These are phyloP conservation scores for Xenotilapia caudafasciata DNA, from an alignment of 2,113 vertebrate genomes.

Conservation along the genomic window DNA sequence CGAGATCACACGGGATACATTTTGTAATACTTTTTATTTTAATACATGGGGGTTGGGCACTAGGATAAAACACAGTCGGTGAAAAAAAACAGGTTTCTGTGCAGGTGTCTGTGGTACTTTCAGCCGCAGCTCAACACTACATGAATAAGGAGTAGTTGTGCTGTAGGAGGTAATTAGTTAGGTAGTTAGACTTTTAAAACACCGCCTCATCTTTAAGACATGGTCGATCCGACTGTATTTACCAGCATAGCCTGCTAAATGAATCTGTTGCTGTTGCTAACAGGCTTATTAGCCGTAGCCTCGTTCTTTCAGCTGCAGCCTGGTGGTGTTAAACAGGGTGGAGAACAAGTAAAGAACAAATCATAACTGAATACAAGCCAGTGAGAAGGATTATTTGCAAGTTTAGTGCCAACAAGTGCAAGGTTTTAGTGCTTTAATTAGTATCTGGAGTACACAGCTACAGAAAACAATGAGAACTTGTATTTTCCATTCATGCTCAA, in stretches of 20 bases:
- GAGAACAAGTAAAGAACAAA: fast-evolving
- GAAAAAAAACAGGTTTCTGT: background rate
- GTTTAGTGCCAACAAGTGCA: background rate
- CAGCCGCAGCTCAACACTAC: fast-evolving
- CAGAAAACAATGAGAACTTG: background rate
- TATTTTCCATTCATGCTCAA: background rate
- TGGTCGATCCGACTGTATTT: background rate
- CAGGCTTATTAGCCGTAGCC: background rate
- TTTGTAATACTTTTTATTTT: background rate
- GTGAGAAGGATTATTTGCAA: background rate
- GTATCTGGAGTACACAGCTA: background rate
- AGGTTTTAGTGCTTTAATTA: background rate
- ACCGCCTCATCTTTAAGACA: background rate
- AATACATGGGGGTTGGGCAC: background rate
- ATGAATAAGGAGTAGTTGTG: background rate
- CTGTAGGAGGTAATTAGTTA: background rate
- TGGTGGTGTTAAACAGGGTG: background rate
- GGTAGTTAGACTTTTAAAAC: background rate
- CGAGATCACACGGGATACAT: background rate
- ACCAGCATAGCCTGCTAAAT: background rate
- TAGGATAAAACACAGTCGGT: fast-evolving
- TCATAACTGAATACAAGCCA: background rate
- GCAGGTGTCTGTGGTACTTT: background rate
- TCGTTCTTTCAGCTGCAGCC: background rate
- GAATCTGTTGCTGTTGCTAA: background rate